Base-by-base conservation (phyloP, 1,140 invertebrate genomes). In the Periplaneta americana region DNA sequence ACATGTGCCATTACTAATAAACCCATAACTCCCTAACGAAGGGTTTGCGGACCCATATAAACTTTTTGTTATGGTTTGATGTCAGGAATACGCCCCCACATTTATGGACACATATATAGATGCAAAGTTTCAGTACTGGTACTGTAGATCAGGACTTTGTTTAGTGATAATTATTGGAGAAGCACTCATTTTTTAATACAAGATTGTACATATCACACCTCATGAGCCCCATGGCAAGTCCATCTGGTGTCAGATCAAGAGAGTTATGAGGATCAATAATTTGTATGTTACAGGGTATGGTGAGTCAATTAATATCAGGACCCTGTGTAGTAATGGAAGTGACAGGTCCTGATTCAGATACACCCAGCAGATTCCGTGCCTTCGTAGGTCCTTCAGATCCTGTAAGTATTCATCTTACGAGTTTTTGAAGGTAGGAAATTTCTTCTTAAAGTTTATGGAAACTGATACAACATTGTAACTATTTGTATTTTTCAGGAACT, bases 321-420 rank as follows among this genome's bases (percentile, higher is more conserved):
- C 93, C 95, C 1, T 96, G 95, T 87, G 91, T 98, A 36, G 96
- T 93, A 11, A 89, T 99, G 88, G 97, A 98, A 89, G 92, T 99
- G 74, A 91, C 90, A 78, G 92, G 89, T 83, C 90, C 93, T 81
- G 86, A 88, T 18, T 88, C 88, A 81, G 91, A 93, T 86, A 93
- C 94, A 15, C 91, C 93, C 78, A 85, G 89, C 17, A 93, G 94
- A 83, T 98, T 98, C 88, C 91, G 97, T 83, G 93, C 95, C 86
- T 91, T 97, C 81, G 95, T 93, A 84, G 97, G 97, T 34, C 97
- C 97, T 17, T 89, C 92, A 84, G 96, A 98, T 91, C 95, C 97
- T n/a, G 76, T 78, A 35, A 77, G 76, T 77, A 4, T 36, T 80
- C n/a, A 80, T 82, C 84, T 83, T 76, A 79, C 80, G 2, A 81